A percentile compares a stretch with the other conserved stretches of the same genome.
These are phyloP conservation scores for Cerceris ruficornis DNA, from an alignment of 2,888 invertebrate species.

Conservation along the genomic window DNA sequence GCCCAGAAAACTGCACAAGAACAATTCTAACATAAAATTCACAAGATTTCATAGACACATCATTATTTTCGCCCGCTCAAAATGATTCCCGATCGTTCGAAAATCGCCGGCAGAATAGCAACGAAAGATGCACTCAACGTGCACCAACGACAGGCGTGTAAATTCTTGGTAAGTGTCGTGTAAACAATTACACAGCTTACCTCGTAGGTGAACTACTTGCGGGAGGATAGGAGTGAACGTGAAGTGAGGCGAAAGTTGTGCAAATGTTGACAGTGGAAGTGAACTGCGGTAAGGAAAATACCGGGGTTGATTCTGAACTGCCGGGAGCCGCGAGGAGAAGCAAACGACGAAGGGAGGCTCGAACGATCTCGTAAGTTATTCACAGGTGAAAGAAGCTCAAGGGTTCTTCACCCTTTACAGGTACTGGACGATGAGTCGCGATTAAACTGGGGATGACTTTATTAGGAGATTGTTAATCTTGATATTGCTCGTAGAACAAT, in stretches of 20 bases:
- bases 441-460: constrained; percentile 37
- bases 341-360: constrained; percentile 1
- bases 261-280: constrained; percentile 64
- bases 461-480: constrained; percentile 8
- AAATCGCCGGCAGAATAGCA: constrained; percentile 22
- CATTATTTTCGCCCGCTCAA: neutral
- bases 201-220: constrained; percentile 43
- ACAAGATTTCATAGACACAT: too few species aligned
- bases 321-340: neutral
- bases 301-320: constrained; percentile 2
- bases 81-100: constrained; percentile 58
- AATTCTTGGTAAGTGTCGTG: constrained; percentile 60
- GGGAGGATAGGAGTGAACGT: constrained; percentile 31
- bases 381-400: constrained; percentile 25
- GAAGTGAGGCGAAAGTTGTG: constrained; percentile 60
- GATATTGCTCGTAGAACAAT: neutral
- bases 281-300: constrained; percentile 54
- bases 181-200: constrained; percentile 61
- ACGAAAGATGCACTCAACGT: neutral
- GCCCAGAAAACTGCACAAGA: too few species aligned
- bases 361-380: constrained; percentile 40
- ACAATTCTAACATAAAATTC: too few species aligned
- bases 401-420: constrained; percentile 6
- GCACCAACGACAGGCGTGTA: constrained; percentile 20
- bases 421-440: constrained; percentile 29